Percentiles rank a stretch among this genome's conserved stretches.
Conservation (phyloP, 2,797 vertebrate species). For the Myotis planiceps region DNA sequence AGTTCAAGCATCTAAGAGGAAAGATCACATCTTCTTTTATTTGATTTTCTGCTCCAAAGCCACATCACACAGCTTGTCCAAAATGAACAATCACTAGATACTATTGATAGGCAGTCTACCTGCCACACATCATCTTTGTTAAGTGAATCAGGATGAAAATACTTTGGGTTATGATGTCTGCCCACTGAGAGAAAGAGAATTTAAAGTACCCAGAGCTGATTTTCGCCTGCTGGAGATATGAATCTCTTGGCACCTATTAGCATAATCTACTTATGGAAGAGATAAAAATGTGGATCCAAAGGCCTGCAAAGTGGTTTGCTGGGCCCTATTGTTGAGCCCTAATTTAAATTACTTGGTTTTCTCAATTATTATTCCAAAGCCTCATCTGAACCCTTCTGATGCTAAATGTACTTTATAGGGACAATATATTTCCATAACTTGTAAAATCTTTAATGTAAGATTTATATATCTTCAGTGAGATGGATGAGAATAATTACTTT, state of each 20-base stretch:
- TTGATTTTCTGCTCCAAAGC: conserved; percentile 7
- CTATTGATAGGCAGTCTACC: conserved; percentile 37
- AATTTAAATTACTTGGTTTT: conserved; percentile 73
- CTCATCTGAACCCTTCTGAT: conserved; percentile 64
- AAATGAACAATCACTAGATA: conserved; percentile 46
- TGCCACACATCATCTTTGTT: conserved; percentile 6
- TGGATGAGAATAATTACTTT: conserved; percentile 76
- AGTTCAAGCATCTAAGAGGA: not conserved
- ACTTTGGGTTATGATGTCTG: conserved; percentile 60
- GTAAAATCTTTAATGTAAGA: conserved; percentile 68
- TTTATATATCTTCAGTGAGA: conserved; percentile 71
- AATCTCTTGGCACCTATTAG: conserved; percentile 71
- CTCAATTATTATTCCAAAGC: conserved; percentile 75
- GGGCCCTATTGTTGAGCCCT: conserved; percentile 22
- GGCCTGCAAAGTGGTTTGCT: conserved; percentile 59
- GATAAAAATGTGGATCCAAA: conserved; percentile 55
- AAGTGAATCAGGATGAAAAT: conserved; percentile 57
- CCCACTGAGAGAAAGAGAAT: conserved; percentile 56
- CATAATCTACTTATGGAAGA: conserved; percentile 71
- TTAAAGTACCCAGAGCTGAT: conserved; percentile 51
- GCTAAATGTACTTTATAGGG: conserved; percentile 63
- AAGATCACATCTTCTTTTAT: not conserved
- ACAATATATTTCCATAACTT: conserved; percentile 67
- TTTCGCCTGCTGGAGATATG: conserved; percentile 41
- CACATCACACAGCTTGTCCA: not conserved